Base-by-base conservation (phyloP, 1,140 invertebrate genomes). In the Drosophila prosaltans region DNA sequence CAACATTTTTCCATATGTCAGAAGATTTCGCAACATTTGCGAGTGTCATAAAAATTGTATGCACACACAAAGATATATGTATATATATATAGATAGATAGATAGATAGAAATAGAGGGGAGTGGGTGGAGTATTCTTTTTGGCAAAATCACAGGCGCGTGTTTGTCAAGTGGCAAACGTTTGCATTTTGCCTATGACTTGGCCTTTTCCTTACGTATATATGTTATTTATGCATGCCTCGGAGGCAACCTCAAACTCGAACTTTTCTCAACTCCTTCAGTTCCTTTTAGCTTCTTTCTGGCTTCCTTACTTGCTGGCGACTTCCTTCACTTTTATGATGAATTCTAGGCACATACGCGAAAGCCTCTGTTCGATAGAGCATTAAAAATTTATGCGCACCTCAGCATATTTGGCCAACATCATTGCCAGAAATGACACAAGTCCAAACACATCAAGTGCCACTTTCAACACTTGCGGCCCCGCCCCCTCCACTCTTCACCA, bases 41-140 rank as follows among this genome's bases (percentile, higher is more conserved):
- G 85, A 89, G 85, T 89, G 84, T 89, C 84, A 89, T 89, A 89
- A 89, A 89, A 89, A 90, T 90, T 89, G 84, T 89, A 89, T 90
- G 80, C 73, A 80, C 68, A 72, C 57, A 69, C 40, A 54, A 40
- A 69, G 30, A 48, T 11, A 26, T 21, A 72, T 28, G 41, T 32
- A 64, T 40, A 65, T n/a, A 57, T 24, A 43, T 11, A 45, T 9
- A 26, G 9, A 36, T 4, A 48, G 68, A 59, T 16, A 21, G 55
- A 59, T 43, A 24, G 5, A 30, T 51, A 41, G 7, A 45, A 8
- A 43, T 51, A 40, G n/a, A 30, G 21, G 63, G 39, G 58, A 40
- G 8, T 5, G n/a, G 60, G 36, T 58, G 65, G 51, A 30, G 54
- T 48, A 21, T 48, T n/a, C 21, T 4, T 30, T 30, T 30, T 30